phyloP scores from a whole-genome alignment of 2,888 invertebrate genomes.

The Helicoverpa assulta region DNA sequence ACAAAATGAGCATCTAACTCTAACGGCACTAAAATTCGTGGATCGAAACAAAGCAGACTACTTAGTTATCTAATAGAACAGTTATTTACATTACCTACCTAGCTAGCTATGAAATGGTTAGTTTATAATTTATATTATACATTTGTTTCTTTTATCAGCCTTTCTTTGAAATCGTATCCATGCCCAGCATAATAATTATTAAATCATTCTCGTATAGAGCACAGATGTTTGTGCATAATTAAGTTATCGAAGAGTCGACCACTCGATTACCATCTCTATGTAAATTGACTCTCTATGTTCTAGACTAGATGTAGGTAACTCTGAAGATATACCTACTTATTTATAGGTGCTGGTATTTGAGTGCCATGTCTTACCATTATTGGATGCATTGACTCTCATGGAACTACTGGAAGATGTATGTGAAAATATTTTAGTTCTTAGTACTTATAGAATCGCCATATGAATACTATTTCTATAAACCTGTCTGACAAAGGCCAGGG shows the following conservation, averaged over 20 bases:
- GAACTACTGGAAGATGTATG: slow-evolving; percentile 41
- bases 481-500: slow-evolving; percentile 43
- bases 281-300: slow-evolving; percentile 26
- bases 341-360: slow-evolving; percentile 3
- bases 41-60: slow-evolving; percentile 73
- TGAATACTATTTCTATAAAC: slow-evolving; percentile 46
- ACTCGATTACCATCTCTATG: slow-evolving; percentile 23
- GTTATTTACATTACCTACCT: slow-evolving; percentile 77
- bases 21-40: slow-evolving; percentile 73
- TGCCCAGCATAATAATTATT: slow-evolving; percentile 16
- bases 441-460: slow-evolving; percentile 23
- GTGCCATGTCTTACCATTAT: slow-evolving; percentile 18
- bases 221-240: slow-evolving; percentile 14
- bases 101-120: slow-evolving; percentile 68
- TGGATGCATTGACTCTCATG: slow-evolving; percentile 19
- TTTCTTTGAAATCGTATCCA: slow-evolving; percentile 68
- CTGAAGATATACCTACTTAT: slow-evolving; percentile 1
- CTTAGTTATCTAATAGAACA: slow-evolving; percentile 68
- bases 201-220: not conserved
- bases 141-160: slow-evolving; percentile 74
- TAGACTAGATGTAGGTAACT: slow-evolving; percentile 25
- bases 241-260: slow-evolving; percentile 16
- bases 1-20: slow-evolving; percentile 53
- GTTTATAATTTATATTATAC: slow-evolving; percentile 68
- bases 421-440: slow-evolving; percentile 39